Base-by-base conservation (phyloP, 1,140 invertebrate species). In the Oncopodura yosiiana region DNA sequence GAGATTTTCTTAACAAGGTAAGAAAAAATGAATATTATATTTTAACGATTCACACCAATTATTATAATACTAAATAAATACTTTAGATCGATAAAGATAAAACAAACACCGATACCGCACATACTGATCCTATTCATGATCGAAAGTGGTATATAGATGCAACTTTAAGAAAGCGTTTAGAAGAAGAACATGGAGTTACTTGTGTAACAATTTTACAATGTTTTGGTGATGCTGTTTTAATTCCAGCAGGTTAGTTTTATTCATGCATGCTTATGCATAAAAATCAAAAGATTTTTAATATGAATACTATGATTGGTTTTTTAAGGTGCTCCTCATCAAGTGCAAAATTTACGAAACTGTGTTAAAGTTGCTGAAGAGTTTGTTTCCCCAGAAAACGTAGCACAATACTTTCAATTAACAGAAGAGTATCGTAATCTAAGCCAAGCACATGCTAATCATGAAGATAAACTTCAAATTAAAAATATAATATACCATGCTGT, bases 361-460 rank as follows among this genome's bases (percentile, higher is more conserved):
- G 93, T 98, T 63, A 98, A 97, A 72, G 89, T 96, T 19, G 93
- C 94, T 1, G 92, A 95, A 69, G 94, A 98, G 71, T 98, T 97
- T 78, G 94, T 97, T 0, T 95, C 93, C 6, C 94, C 94, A 0
- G 94, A 98, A 73, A 94, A 96, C 68, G 82, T 98, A 3, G 86
- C 87, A 8, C 89, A 95, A 67, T 97, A 94, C 73, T 94, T 97
- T 75, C 86, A 91, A 66, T 75, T 97, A 49, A 96, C 92, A 3
- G 87, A 96, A 69, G 92, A 98, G 73, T 96, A 97, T 73, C 81
- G 94, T 2, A 81, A 87, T 36, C 75, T 98, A n/a, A 93, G 90
- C 3, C 87, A 93, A 60, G 88, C 86, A 37, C 93, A 97, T 70
- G 84, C 85, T n/a, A 97, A 97, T 73, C 93, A 95, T 71, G 93